phyloP scores from a whole-genome alignment of 1,140 invertebrate species.

The Harpegnathos saltator region DNA sequence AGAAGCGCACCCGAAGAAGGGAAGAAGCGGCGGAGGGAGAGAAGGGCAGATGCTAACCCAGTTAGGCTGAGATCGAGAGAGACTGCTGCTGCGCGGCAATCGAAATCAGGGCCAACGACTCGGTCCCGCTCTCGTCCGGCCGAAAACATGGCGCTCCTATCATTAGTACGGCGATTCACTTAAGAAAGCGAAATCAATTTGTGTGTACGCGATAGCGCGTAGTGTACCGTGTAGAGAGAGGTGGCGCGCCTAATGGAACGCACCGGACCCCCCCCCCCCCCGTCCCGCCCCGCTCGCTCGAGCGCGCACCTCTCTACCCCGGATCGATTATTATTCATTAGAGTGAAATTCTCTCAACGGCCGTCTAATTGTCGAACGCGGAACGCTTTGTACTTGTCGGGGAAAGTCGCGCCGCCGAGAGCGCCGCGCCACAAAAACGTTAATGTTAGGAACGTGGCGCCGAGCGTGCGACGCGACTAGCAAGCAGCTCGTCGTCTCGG shows the following conservation, averaged over 20 bases:
- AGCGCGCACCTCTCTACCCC: too few relatives aligned
- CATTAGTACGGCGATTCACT: conserved; percentile 14
- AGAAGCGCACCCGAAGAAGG: background rate
- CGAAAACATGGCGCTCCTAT: background rate
- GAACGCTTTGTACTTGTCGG: conserved; percentile 22
- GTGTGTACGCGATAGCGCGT: conserved; percentile 7
- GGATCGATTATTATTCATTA: conserved; percentile 61
- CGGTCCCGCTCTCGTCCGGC: too few relatives aligned
- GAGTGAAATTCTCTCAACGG: conserved; percentile 62
- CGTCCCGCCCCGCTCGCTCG: background rate
- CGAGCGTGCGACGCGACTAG: conserved; percentile 23
- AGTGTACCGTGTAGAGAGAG: background rate
- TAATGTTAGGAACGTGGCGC: conserved; percentile 42
- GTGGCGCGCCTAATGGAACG: conserved; percentile 30
- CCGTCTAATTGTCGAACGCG: conserved; percentile 59
- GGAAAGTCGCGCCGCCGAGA: conserved; percentile 45
- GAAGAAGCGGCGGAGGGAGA: background rate
- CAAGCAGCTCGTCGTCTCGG: conserved; percentile 34
- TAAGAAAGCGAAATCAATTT: conserved; percentile 52
- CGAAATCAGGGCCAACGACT: background rate
- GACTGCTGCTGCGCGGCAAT: background rate
- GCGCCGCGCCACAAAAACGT: conserved; percentile 34
- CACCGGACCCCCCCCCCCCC: too few relatives aligned
- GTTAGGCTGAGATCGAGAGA: background rate
- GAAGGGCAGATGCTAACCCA: background rate